Base-by-base conservation (phyloP, 2,113 vertebrate genomes). In the Talpa occidentalis region DNA sequence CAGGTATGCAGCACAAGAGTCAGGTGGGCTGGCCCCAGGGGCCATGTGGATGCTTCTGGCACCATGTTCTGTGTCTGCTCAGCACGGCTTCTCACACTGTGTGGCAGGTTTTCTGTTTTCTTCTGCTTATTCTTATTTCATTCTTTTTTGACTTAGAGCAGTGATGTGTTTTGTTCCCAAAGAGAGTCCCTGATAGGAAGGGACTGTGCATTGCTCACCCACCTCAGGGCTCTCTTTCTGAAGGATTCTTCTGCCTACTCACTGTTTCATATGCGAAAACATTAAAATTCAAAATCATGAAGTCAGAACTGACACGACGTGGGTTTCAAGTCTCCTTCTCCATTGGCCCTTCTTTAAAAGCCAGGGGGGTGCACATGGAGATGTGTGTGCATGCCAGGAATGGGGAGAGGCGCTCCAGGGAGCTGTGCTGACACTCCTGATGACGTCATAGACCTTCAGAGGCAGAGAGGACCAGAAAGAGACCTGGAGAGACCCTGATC, bases 161-260 rank as follows among this genome's bases (percentile, higher is more conserved):
- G 90, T 40, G 32, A 16, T 79, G 17, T 64, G 67, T 84, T 95
- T 96, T 97, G 52, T 69, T 94, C 85, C 56, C 70, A 97, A 97
- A 82, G 52, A 72, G 72, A 28, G 24, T 35, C 94, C 76, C 62
- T 88, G 54, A 73, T 37, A 66, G 69, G 91, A 93, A 95, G 60
- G 40, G 78, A 47, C 26, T 52, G 66, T 42, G 22, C 21, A 37
- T 88, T 96, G 90, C 87, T 97, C 78, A 84, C 88, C 88, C 62
- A 35, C 54, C 60, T 73, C 28, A 40, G 76, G 85, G 52, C 96
- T 95, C 97, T 97, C 90, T 72, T 90, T 96, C 93, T 93, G 92
- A 60, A 97, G 93, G 87, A 73, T 60, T 44, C 94, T 96, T 94
- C 93, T 95, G 79, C 83, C 84, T 67, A 94, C 69, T 82, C 96